phyloP scores from a whole-genome alignment of 2,888 invertebrate genomes.

The Marasmarcha lunaedactyla region DNA sequence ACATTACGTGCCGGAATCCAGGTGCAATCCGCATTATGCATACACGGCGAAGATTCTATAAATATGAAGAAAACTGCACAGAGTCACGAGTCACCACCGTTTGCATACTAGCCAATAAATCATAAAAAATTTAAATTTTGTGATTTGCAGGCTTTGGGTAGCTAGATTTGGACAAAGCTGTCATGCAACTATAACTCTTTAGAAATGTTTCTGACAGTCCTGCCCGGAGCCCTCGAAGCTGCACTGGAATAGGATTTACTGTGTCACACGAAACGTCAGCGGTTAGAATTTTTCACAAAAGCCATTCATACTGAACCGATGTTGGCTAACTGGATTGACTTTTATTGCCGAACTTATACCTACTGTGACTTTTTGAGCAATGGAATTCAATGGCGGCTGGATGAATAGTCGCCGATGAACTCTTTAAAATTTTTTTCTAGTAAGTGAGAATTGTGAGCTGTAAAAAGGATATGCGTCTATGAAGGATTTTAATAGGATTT shows the following conservation, averaged over 20 bases:
- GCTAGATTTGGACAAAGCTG: conserved; percentile 22
- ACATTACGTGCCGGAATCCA: conserved; percentile 1
- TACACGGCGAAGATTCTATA: conserved; percentile 19
- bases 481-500: too few species aligned
- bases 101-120: conserved; percentile 24
- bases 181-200: conserved; percentile 50
- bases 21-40: conserved; percentile 11
- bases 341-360: background rate
- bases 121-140: conserved; percentile 31
- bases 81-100: conserved; percentile 26
- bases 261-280: conserved; percentile 36
- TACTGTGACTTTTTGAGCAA: background rate
- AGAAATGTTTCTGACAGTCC: conserved; percentile 44
- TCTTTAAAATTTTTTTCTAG: too few species aligned
- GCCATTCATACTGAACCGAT: conserved; percentile 18
- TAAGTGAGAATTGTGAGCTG: too few species aligned
- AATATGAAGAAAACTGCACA: conserved; percentile 24
- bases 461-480: too few species aligned
- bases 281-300: conserved; percentile 21
- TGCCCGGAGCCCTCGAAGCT: conserved; percentile 14
- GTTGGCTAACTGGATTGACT: conserved; percentile 9
- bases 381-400: background rate
- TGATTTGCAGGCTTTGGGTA: conserved; percentile 37
- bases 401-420: background rate
- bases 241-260: conserved; percentile 38